Evolutionary conservation across 1,140 invertebrate genomes (phyloP), one percentile per base, ranked within the genome.

Genomic region (Amphibalanus amphitrite): DNA sequence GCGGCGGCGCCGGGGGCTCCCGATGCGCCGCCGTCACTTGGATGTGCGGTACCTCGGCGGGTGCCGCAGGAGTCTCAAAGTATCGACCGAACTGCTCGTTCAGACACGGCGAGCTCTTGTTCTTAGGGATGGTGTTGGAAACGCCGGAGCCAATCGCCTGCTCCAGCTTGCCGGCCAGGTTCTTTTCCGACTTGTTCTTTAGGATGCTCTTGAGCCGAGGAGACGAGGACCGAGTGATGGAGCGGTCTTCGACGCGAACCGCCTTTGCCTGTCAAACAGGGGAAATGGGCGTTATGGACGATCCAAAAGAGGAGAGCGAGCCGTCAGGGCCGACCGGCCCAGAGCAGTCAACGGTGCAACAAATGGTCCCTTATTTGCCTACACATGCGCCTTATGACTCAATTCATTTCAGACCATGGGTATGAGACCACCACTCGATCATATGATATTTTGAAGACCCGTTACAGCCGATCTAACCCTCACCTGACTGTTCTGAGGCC

Each of bases 211-310:
- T 59, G 13, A 59, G 47, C 13, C 47, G 47, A 1, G 47, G 47
- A 8, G 47, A 59, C 8, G 69, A 47, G 15, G 69, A 69, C 20
- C 40, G 69, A 8, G 30, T n/a, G 59, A 91, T 85, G 30, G 92
- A 89, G 69, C 90, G 83, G 72, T 92, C 92, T 82, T 92, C 89
- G 38, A 92, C 82, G 71, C 89, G 85, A 67, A 90, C 85, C 4
- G 87, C 78, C 33, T 75, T 72, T 17, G 74, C 67, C 77, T 76
- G 47, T 15, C 15, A 15, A 4, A 38, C n/a, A n/a, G n/a, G n/a
- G 33, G 33, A 38, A 38, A 38, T 4, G 33, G 33, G 15, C 4
- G 33, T 15, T 15, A 38, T 38, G 33, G 33, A n/a, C n/a, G n/a
- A n/a, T n/a, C n/a, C n/a, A n/a, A n/a, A n/a, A n/a, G n/a, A n/a